Percentiles rank a stretch among this genome's conserved stretches.
These are phyloP conservation scores for Gastracanthus pulcherrimus DNA, from an alignment of 2,888 invertebrate genomes.

Conservation along the genomic window DNA sequence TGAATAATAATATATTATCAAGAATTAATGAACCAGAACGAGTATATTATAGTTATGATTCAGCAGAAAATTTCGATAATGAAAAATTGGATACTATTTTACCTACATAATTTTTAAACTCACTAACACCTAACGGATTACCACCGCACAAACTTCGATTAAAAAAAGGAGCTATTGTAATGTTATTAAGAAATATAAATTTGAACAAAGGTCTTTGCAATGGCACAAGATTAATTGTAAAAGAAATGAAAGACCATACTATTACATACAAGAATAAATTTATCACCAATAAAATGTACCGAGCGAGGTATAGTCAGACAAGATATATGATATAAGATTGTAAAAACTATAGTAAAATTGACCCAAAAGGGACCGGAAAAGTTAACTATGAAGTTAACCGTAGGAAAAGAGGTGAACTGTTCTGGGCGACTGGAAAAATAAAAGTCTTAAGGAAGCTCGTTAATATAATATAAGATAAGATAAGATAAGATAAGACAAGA, in stretches of 20 bases:
- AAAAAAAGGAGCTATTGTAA: conserved; percentile 60
- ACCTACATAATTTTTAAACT: too few species aligned
- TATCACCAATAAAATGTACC: too few species aligned
- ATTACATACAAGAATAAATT: conserved; percentile 23
- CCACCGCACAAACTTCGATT: conserved; percentile 61
- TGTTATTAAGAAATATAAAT: conserved; percentile 62
- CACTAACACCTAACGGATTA: conserved; percentile 53
- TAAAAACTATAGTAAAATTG: too few species aligned
- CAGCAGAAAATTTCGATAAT: not conserved
- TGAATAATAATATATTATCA: conserved; percentile 22
- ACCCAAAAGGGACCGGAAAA: too few species aligned
- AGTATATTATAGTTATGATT: not conserved
- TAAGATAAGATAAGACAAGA: too few species aligned
- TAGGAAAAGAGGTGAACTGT: too few species aligned
- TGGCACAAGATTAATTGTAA: conserved; percentile 24
- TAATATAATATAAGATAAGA: too few species aligned
- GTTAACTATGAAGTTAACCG: too few species aligned
- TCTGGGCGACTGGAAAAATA: too few species aligned
- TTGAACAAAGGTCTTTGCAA: conserved; percentile 59
- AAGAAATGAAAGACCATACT: not conserved
- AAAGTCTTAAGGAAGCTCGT: too few species aligned
- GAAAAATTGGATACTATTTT: not conserved
- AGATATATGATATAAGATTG: too few species aligned
- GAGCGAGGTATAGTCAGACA: too few species aligned
- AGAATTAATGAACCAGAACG: conserved; percentile 10